Conservation (phyloP, 2,113 vertebrate genomes). For the Prunella fulvescens region DNA sequence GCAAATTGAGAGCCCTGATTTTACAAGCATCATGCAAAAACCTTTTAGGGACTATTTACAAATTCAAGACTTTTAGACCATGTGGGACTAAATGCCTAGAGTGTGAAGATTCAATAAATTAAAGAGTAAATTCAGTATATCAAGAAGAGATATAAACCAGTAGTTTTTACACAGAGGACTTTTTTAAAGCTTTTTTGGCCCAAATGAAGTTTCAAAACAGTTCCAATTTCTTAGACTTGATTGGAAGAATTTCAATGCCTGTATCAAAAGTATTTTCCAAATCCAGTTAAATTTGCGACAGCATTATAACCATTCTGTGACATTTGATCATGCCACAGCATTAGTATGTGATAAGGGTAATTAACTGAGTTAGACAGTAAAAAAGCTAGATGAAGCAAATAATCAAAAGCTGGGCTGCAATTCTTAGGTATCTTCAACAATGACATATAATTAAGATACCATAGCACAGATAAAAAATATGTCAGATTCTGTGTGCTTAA, state of each 20-base stretch:
- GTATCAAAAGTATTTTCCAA: neutral
- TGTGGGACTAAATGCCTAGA: neutral
- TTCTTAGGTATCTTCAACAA: neutral
- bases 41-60: neutral
- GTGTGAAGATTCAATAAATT: neutral
- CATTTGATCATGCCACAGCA: neutral
- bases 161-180: neutral
- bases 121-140: neutral
- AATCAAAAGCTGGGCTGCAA: neutral
- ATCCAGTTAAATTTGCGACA: neutral
- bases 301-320: neutral
- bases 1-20: neutral
- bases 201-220: neutral
- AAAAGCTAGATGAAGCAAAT: neutral
- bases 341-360: neutral
- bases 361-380: neutral
- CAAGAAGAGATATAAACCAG: neutral
- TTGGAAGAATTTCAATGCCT: neutral
- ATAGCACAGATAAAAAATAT: neutral
- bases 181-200: neutral
- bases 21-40: neutral
- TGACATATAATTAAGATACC: neutral
- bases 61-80: neutral
- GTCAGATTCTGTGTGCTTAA: neutral
- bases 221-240: neutral